A percentile compares a stretch with the other conserved stretches of the same genome.
Conservation (phyloP, 2,888 invertebrate species). For the Eristalinus aeneus region DNA sequence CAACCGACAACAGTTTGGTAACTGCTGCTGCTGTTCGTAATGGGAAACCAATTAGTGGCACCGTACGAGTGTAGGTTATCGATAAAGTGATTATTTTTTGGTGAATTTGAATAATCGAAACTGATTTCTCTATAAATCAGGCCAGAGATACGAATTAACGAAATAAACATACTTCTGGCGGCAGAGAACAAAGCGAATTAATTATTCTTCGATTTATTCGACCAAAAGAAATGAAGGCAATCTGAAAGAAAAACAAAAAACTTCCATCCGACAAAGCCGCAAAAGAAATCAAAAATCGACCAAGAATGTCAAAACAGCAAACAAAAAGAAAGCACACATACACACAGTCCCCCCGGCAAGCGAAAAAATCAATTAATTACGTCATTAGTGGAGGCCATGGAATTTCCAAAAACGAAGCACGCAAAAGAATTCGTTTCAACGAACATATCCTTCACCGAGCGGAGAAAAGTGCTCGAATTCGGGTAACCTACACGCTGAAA, state of each 20-base stretch:
- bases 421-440: constrained; percentile 4
- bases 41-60: background rate
- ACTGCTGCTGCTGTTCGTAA: background rate
- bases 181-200: constrained; percentile 53
- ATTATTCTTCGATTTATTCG: constrained; percentile 61
- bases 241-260: background rate
- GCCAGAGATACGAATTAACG: background rate
- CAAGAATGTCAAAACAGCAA: constrained; percentile 43
- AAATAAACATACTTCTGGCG: constrained; percentile 25
- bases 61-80: background rate
- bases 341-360: background rate
- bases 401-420: constrained; percentile 38
- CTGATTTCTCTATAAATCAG: constrained; percentile 34
- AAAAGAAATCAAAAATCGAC: constrained; percentile 44
- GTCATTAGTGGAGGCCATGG: constrained; percentile 52
- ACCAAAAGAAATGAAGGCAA: background rate
- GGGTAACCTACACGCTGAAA: constrained; percentile 47
- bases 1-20: background rate
- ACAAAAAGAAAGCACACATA: background rate
- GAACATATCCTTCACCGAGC: constrained; percentile 56
- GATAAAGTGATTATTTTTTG: background rate
- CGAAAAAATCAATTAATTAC: constrained; percentile 62
- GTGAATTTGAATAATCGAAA: background rate
- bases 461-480: constrained; percentile 39
- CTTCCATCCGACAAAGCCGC: constrained; percentile 51